These are phyloP conservation scores for Aleiodes leptofemur DNA, from an alignment of 2,888 invertebrate genomes.

Conservation along the genomic window DNA sequence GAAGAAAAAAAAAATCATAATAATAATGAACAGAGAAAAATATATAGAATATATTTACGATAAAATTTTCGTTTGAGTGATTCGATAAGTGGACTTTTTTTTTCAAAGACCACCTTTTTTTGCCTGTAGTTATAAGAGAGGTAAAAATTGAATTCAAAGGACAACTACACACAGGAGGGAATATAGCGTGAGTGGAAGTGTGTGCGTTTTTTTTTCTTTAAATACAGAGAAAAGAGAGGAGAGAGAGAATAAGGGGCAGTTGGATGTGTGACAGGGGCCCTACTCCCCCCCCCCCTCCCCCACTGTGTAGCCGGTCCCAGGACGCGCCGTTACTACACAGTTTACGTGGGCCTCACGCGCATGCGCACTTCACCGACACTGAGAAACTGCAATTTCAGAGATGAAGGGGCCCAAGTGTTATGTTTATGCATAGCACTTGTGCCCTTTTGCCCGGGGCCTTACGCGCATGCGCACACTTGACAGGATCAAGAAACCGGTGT, in stretches of 20 bases:
- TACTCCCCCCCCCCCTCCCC: too few relatives aligned
- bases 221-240: background rate
- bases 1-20: background rate
- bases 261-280: constrained; percentile 16
- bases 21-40: too few relatives aligned
- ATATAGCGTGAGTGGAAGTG: constrained; percentile 27
- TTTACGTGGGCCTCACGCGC: constrained; percentile 7
- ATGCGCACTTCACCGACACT: constrained; percentile 1
- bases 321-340: background rate
- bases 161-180: background rate
- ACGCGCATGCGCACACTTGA: too few relatives aligned
- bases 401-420: too few relatives aligned
- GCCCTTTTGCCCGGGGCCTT: too few relatives aligned
- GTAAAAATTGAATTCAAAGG: background rate
- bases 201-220: background rate
- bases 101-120: too few relatives aligned
- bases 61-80: too few relatives aligned
- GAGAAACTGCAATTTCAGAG: too few relatives aligned
- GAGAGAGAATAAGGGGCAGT: background rate
- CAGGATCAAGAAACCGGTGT: too few relatives aligned
- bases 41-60: too few relatives aligned
- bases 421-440: too few relatives aligned
- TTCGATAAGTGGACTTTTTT: too few relatives aligned
- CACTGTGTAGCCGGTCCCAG: background rate
- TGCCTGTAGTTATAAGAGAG: background rate